These are phyloP conservation scores for Pelosia muscerda DNA, from an alignment of 2,888 invertebrate genomes.

Conservation along the genomic window DNA sequence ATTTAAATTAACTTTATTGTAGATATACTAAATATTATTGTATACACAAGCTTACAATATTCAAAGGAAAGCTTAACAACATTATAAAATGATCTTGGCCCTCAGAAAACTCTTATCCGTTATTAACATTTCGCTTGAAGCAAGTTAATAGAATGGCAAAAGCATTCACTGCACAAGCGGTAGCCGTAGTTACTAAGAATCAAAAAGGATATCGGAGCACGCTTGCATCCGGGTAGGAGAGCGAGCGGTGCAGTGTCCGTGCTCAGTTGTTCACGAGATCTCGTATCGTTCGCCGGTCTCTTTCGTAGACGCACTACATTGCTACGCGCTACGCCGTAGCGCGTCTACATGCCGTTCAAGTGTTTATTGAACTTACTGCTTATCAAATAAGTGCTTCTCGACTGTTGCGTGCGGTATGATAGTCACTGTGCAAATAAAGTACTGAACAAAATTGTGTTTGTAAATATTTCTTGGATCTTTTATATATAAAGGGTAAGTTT, in stretches of 20 bases:
- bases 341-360: slow-evolving; percentile 48
- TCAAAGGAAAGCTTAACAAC: not conserved
- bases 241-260: slow-evolving; percentile 59
- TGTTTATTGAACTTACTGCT: slow-evolving; percentile 56
- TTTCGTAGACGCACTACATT: slow-evolving; percentile 43
- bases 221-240: slow-evolving; percentile 59
- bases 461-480: slow-evolving; percentile 44
- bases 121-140: slow-evolving; percentile 14
- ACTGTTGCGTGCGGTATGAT: slow-evolving; percentile 41
- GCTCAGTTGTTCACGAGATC: slow-evolving; percentile 70
- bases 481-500: slow-evolving; percentile 42
- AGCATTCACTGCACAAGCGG: slow-evolving; percentile 27
- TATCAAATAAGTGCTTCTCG: slow-evolving; percentile 42
- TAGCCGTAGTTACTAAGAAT: slow-evolving; percentile 54
- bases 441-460: slow-evolving; percentile 40
- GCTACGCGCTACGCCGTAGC: slow-evolving; percentile 54
- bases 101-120: slow-evolving; percentile 4
- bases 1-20: too few relatives aligned
- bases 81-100: not conserved
- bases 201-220: slow-evolving; percentile 52
- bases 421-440: slow-evolving; percentile 39
- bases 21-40: too few relatives aligned
- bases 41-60: not conserved
- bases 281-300: slow-evolving; percentile 59
- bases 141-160: slow-evolving; percentile 24